Percentiles rank a stretch among this genome's conserved stretches.
Conservation (phyloP, 30 jellyfish, hydroid and myxozoan genomes). For the Phacellophora camtschatica region DNA sequence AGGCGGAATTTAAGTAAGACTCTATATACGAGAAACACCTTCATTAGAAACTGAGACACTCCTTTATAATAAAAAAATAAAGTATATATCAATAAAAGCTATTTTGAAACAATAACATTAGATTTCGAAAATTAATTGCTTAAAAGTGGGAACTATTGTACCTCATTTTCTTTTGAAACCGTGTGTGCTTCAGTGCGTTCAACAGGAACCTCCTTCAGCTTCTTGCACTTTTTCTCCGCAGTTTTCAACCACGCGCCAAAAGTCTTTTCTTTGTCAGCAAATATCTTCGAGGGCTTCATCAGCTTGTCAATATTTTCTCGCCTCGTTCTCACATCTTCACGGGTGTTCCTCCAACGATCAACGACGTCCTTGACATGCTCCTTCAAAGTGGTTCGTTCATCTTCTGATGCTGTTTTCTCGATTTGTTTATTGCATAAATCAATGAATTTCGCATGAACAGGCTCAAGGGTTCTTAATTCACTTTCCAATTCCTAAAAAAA, state of each 20-base stretch:
- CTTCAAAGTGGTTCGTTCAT: constrained; percentile 47
- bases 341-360: constrained; percentile 44
- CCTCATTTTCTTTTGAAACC: constrained; percentile 31
- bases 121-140: too few relatives aligned
- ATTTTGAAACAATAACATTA: neutral
- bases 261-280: constrained; percentile 44
- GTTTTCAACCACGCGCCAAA: constrained; percentile 56
- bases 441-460: constrained; percentile 56
- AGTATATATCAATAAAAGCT: too few relatives aligned
- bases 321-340: constrained; percentile 15
- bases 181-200: constrained; percentile 28
- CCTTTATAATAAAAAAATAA: too few relatives aligned
- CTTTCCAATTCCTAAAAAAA: constrained; percentile 36
- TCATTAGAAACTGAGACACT: too few relatives aligned
- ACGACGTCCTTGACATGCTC: constrained; percentile 38
- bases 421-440: constrained; percentile 46
- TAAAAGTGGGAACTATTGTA: too few relatives aligned
- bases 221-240: constrained; percentile 36
- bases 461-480: constrained; percentile 42
- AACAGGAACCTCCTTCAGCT: constrained; percentile 40
- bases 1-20: too few relatives aligned
- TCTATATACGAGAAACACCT: too few relatives aligned
- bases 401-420: constrained; percentile 30
- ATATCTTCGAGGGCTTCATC: constrained; percentile 55
- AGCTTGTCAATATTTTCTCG: constrained; percentile 59